phyloP scores from a whole-genome alignment of 2,888 invertebrate genomes.

The Timandra comae region DNA sequence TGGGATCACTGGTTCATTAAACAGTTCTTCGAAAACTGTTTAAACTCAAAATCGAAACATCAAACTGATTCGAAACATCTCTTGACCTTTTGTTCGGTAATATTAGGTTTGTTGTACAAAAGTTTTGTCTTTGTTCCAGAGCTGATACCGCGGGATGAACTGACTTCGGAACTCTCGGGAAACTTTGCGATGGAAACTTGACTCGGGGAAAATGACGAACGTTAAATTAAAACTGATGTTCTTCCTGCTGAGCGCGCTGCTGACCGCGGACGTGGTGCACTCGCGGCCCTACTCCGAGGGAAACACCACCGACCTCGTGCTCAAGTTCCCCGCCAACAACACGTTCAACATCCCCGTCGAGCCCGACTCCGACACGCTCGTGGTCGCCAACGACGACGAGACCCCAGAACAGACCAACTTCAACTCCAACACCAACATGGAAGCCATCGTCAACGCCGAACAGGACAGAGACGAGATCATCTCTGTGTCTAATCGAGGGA shows the following conservation, averaged over 20 bases:
- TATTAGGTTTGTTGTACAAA: slow-evolving; percentile 10
- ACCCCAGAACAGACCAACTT: slow-evolving; percentile 47
- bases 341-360: slow-evolving; percentile 59
- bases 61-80: background rate
- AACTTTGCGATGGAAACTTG: slow-evolving; percentile 36
- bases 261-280: slow-evolving; percentile 57
- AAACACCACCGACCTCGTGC: slow-evolving; percentile 45
- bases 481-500: slow-evolving; percentile 42
- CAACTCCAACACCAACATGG: slow-evolving; percentile 53
- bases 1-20: no score
- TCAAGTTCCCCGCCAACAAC: slow-evolving; percentile 47
- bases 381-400: slow-evolving; percentile 51
- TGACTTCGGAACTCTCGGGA: slow-evolving; percentile 20
- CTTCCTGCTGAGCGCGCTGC: slow-evolving; percentile 53
- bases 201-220: slow-evolving; percentile 57
- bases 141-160: slow-evolving; percentile 21
- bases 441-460: slow-evolving; percentile 57
- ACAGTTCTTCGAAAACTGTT: background rate
- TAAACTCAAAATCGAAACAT: background rate
- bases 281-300: slow-evolving; percentile 51
- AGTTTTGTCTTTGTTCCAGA: slow-evolving; percentile 40
- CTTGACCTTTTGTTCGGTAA: background rate
- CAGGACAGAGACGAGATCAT: slow-evolving; percentile 57
- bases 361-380: slow-evolving; percentile 59
- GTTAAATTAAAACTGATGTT: slow-evolving; percentile 71